Evolutionary conservation across 2,888 invertebrate species (phyloP), one percentile per base, ranked within the genome.

Genomic region (Clunio marinus): DNA sequence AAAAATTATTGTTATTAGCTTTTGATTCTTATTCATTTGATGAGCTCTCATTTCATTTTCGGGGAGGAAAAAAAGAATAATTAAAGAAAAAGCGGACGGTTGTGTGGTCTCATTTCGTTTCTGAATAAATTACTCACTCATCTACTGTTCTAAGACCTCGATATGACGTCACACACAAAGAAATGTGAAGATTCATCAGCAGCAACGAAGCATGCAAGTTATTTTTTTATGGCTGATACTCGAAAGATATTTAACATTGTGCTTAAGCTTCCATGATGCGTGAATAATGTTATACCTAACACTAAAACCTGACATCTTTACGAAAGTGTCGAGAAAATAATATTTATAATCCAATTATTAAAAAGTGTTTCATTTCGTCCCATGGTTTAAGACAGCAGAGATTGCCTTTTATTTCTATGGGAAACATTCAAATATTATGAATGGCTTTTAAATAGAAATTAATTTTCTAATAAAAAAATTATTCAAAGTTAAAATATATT

Each of bases 281-380:
- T 66, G 66, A 66, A 66, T 66, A 66, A 66, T 66, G 66, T 55
- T 51, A 20, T 25, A 22, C 13, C 66, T 25, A 66, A 66, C 66
- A 66, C 66, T 66, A 66, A 66, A 58, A 66, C 66, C 55, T 66
- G 66, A 66, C 66, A 45, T 66, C 32, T 55, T 55, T 32, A 25
- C 17, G 66, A 66, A 66, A 66, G 66, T 66, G 66, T 66, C 55
- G 66, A 55, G n/a, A 46, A 55, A 66, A 51, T 66, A 66, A 66
- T 66, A 66, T 66, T 66, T 66, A 66, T 66, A 66, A 66, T 66
- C 66, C 66, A 66, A 66, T 66, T 66, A 66, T 55, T 55, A 37
- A 13, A 25, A 46, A 45, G 60, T 20, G 51, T 17, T 4, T 17
- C 22, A 7, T 22, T 8, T 7, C 10, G 32, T 32, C 32, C n/a